Conservation (phyloP, 1,140 invertebrate genomes). For the Pseudomyrmex cubaensis region DNA sequence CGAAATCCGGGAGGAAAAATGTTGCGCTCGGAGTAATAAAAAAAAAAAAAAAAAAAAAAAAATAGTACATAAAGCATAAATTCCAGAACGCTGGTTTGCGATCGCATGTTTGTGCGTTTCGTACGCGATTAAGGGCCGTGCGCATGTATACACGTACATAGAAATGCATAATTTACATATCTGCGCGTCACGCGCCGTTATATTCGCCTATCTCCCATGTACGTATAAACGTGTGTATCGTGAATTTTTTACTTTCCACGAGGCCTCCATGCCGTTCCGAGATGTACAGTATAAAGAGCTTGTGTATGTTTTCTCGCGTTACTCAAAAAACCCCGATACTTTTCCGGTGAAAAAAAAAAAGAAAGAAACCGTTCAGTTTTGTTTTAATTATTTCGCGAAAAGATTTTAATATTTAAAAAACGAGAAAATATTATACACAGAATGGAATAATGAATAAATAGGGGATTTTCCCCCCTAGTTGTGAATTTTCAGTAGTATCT, state of each 20-base stretch:
- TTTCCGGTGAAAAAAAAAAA: background rate
- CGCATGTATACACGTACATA: background rate
- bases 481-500: background rate
- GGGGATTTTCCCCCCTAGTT: background rate
- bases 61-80: slow-evolving; percentile 67
- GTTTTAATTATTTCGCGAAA: too few species aligned
- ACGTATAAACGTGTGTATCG: background rate
- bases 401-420: too few species aligned
- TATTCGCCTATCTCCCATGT: slow-evolving; percentile 13
- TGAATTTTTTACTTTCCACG: slow-evolving; percentile 47
- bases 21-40: background rate
- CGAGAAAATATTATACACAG: background rate
- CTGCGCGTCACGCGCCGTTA: slow-evolving; percentile 17
- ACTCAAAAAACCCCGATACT: background rate
- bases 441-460: slow-evolving; percentile 7
- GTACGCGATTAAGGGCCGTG: slow-evolving; percentile 32
- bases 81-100: slow-evolving; percentile 43
- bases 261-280: background rate
- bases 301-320: slow-evolving; percentile 1
- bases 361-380: too few species aligned
- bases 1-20: background rate
- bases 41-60: background rate
- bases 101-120: slow-evolving; percentile 50
- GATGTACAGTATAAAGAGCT: background rate
- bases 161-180: slow-evolving; percentile 62